Evolutionary conservation across 2,797 vertebrate species (phyloP), one percentile per base, ranked within the genome.

Genomic region (Tenualosa ilisha): DNA sequence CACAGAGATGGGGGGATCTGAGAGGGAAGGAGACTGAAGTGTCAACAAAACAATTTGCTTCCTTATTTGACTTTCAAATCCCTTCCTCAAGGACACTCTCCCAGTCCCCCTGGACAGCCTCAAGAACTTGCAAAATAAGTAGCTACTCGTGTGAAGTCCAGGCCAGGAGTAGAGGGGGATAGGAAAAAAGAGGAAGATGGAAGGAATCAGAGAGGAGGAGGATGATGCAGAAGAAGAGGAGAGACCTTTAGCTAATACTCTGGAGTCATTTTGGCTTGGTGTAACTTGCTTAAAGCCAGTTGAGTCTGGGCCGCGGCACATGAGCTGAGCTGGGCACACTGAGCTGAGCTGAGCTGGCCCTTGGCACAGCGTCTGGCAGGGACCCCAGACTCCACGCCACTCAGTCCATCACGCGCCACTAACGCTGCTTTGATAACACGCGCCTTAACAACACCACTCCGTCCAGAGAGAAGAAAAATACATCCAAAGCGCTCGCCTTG

Each of bases 191-290:
- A 7, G n/a, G 51, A 54, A 54, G 51, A 54, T 46, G 26, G 63
- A 68, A 15, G 63, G 24, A 68, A 24, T 54, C 51, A 54, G 51
- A 15, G 20, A 53, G 2, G 13, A 53, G 12, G 13, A 53, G 13
- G 51, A 53, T 2, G 50, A 51, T 8, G 50, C 8, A 15, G 51
- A 53, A 12, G 51, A 24, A 63, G n/a, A 31, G 22, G 37, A 17
- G 5, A 75, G 68, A 75, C 68, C 68, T 75, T 75, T 75, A 75
- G 68, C 68, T 75, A 37, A 75, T 37, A 12, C 68, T 40, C 63
- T 26, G 37, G 68, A 75, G 31, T 37, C 68, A 13, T 40, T 40
- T 40, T 26, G 68, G 68, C 31, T 13, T 2, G 13, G 13, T 75
- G 13, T 40, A 37, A 37, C 4, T 75, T 40, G 65, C 65, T 72